phyloP scores from a whole-genome alignment of 2,113 vertebrate genomes.

The Guaruba guarouba region DNA sequence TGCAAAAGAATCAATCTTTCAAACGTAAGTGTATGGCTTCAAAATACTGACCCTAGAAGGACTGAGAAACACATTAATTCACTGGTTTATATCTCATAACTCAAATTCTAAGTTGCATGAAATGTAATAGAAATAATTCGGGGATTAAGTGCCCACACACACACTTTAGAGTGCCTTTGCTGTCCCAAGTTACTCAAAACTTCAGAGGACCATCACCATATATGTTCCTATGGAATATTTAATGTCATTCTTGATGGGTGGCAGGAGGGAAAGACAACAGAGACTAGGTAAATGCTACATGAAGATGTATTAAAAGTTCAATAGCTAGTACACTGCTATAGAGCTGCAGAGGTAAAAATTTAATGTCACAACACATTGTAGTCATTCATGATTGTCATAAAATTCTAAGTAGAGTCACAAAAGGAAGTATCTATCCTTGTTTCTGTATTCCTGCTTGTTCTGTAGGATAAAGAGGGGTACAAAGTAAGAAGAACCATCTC shows the following conservation, averaged over 20 bases:
- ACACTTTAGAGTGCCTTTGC: background rate
- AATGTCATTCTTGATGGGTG: background rate
- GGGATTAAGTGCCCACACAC: background rate
- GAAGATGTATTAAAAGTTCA: background rate
- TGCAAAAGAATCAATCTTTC: background rate
- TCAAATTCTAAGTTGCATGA: background rate
- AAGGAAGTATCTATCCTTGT: background rate
- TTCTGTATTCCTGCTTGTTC: background rate
- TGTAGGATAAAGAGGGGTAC: background rate
- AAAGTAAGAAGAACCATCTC: background rate
- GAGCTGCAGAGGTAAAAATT: background rate
- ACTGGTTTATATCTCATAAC: background rate
- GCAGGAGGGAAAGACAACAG: background rate
- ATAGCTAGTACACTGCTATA: background rate
- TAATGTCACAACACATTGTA: background rate
- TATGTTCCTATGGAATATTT: background rate
- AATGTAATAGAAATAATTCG: background rate
- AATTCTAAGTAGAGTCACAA: background rate
- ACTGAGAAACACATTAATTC: background rate
- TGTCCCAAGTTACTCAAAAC: background rate
- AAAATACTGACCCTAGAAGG: background rate
- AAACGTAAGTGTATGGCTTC: background rate
- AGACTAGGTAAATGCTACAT: background rate
- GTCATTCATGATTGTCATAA: background rate
- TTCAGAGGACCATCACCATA: background rate